Evolutionary conservation across 2,888 invertebrate species (phyloP).

Genomic region (Cephus nigrinus): DNA sequence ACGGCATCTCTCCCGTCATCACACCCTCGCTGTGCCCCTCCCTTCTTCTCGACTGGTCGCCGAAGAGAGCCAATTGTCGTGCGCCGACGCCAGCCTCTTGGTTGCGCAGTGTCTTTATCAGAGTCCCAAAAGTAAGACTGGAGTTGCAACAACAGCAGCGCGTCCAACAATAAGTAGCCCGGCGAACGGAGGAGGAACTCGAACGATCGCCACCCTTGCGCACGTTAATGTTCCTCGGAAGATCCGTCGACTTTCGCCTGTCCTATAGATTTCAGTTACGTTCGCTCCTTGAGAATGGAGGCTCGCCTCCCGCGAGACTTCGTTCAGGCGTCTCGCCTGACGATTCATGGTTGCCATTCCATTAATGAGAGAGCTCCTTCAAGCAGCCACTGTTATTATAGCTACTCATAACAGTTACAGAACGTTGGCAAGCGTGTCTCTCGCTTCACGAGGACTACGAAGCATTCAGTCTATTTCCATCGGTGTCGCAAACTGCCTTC

Average conservation of each 20-base stretch:
- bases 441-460: constrained; percentile 43
- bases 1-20: constrained; percentile 40
- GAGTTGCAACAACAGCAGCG: no score
- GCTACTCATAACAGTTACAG: constrained; percentile 59
- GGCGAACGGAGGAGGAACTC: no score
- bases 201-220: no score
- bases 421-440: constrained; percentile 45
- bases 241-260: neutral
- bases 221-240: no score
- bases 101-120: no score
- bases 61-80: no score
- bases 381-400: constrained; percentile 56
- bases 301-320: constrained; percentile 18
- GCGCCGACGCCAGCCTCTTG: no score
- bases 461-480: constrained; percentile 57
- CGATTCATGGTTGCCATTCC: constrained; percentile 62
- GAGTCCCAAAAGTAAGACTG: no score
- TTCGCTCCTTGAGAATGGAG: constrained; percentile 1
- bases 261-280: constrained; percentile 18
- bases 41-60: no score
- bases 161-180: no score
- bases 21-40: constrained; percentile 13
- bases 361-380: constrained; percentile 57
- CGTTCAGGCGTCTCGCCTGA: constrained; percentile 45
- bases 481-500: constrained; percentile 47